Evolutionary conservation across 1,140 invertebrate genomes (phyloP), one percentile per base, ranked within the genome.

Genomic region (Epicauta chinensis): DNA sequence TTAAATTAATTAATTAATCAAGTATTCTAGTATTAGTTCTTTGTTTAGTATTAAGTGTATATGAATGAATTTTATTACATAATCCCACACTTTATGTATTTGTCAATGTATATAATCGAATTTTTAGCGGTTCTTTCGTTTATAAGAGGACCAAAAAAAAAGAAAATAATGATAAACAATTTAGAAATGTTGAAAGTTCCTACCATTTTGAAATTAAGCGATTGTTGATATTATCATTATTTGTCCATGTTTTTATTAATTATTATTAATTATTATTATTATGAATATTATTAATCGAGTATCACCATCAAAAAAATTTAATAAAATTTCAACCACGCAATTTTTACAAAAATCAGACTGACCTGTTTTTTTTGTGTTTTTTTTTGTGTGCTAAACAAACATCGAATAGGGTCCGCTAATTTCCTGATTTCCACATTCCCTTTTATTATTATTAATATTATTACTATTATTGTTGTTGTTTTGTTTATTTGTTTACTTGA

Each of bases 151-250:
- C 64, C 64, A 66, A 66, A 23, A 23, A 23, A 7, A 23, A 23
- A 23, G 7, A 23, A 23, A 23, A 23, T 23, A 23, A n/a, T n/a
- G n/a, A n/a, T n/a, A n/a, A n/a, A 23, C 23, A 23, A 23, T 23
- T 60, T 64, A 66, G 62, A 63, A 57, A 58, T 58, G 46, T 63
- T 58, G 49, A 62, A 66, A 68, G 64, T 66, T 68, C 64, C 66
- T 66, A 66, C 35, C 39, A 30, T 39, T 60, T 50, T 52, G 52
- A 55, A 56, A 54, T 61, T 57, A 48, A 45, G 35, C 50, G 45
- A 55, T 59, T 62, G 57, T 62, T 62, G 57, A 56, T 62, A 55
- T 23, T 23, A 23, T 23, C 23, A 23, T 23, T 23, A 23, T 23
- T 23, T 23, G 23, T 5, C 23, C 7, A 23, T 7, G 23, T 23